Evolutionary conservation across 2,113 vertebrate genomes (phyloP).

Genomic region (Conger conger): DNA sequence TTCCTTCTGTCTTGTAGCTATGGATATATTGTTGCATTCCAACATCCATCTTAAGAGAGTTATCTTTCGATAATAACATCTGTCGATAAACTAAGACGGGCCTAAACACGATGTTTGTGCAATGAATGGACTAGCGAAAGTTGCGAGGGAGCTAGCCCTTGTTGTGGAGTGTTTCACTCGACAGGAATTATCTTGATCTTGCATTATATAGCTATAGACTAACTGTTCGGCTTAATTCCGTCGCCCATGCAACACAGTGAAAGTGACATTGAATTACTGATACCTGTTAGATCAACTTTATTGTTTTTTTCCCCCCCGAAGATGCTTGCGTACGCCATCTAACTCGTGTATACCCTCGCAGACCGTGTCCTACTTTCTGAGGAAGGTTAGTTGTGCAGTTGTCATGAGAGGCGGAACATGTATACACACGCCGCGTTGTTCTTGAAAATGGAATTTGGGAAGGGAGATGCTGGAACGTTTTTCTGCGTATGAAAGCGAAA

Average conservation of each 20-base stretch:
- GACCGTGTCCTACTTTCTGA: background rate
- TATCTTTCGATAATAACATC: background rate
- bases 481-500: background rate
- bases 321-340: background rate
- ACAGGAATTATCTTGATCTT: background rate
- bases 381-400: background rate
- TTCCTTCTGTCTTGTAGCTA: background rate
- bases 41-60: background rate
- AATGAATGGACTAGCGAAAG: background rate
- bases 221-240: background rate
- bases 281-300: background rate
- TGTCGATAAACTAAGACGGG: background rate
- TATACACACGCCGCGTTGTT: background rate
- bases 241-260: background rate
- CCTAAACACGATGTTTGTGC: background rate
- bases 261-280: background rate
- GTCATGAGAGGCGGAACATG: conserved; percentile 1
- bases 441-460: background rate
- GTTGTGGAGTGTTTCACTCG: background rate
- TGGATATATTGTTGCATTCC: background rate
- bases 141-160: background rate
- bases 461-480: background rate
- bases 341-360: background rate
- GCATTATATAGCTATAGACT: background rate
- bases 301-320: background rate